These are phyloP conservation scores for Theretra japonica DNA, from an alignment of 2,888 invertebrate species.

Conservation along the genomic window DNA sequence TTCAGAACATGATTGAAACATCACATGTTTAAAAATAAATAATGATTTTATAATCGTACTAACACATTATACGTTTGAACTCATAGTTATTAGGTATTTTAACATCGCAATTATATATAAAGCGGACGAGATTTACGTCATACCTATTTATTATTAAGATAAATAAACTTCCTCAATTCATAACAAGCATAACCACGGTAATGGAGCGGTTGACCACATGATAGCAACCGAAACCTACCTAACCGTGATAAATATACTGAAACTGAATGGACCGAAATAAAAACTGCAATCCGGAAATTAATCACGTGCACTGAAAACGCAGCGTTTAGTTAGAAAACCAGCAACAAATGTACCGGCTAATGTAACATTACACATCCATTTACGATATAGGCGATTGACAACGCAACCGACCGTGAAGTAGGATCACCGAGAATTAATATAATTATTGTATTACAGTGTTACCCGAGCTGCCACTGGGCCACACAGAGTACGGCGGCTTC, in stretches of 20 bases:
- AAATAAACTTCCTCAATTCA: constrained; percentile 61
- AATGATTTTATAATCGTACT: not conserved
- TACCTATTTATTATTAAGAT: constrained; percentile 44
- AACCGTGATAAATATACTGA: constrained; percentile 22
- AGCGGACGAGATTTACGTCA: constrained; percentile 26
- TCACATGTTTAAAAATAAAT: not conserved
- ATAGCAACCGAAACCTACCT: constrained; percentile 47
- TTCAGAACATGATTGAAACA: no score
- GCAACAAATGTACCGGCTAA: not conserved
- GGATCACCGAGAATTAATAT: constrained; percentile 15
- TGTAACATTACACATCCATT: not conserved
- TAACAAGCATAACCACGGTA: constrained; percentile 54
- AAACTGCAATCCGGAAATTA: not conserved
- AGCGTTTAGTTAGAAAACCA: not conserved
- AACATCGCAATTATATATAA: constrained; percentile 16
- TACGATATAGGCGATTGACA: constrained; percentile 14
- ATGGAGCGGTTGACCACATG: constrained; percentile 65
- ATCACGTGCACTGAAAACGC: not conserved
- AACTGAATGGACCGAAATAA: constrained; percentile 5
- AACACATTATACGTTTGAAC: not conserved
- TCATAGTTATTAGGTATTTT: constrained; percentile 14
- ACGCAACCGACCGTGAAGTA: constrained; percentile 20
- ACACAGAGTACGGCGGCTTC: constrained; percentile 74
- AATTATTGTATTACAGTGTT: constrained; percentile 70
- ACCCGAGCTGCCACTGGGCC: constrained; percentile 83